Conservation (phyloP, 2,888 invertebrate genomes). For the Apamea anceps region DNA sequence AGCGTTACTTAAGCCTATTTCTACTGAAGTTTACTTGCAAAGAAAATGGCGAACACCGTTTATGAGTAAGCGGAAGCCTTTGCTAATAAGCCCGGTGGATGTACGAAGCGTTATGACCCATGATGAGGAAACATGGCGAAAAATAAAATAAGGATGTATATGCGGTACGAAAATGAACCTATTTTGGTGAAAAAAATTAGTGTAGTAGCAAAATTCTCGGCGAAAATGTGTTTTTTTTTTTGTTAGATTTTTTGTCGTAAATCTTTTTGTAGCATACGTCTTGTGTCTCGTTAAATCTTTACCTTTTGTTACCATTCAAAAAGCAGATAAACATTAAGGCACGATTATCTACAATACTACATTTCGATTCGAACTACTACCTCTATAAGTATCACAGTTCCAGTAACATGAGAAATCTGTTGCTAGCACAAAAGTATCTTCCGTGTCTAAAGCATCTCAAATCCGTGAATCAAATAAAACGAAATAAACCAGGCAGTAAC, state of each 20-base stretch:
- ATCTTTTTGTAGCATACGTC: background rate
- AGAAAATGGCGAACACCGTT: slow-evolving; percentile 77
- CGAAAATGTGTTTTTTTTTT: background rate
- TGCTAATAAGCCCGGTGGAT: slow-evolving; percentile 75
- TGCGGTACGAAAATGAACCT: slow-evolving; percentile 21
- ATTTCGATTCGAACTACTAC: background rate
- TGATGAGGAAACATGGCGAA: slow-evolving; percentile 59
- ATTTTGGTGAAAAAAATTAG: slow-evolving; percentile 42
- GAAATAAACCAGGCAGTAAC: slow-evolving; percentile 56
- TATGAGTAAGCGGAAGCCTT: slow-evolving; percentile 75
- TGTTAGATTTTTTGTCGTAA: background rate
- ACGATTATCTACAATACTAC: background rate
- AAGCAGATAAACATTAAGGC: background rate
- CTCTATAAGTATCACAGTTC: background rate
- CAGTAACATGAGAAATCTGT: slow-evolving; percentile 29
- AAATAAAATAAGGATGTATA: slow-evolving; percentile 56
- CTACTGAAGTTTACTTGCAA: slow-evolving; percentile 69
- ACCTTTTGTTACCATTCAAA: background rate
- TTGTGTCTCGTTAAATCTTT: background rate
- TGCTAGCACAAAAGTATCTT: background rate
- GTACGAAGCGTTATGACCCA: slow-evolving; percentile 67
- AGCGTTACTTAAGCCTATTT: slow-evolving; percentile 73
- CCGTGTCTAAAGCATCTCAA: slow-evolving; percentile 38
- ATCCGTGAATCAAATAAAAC: slow-evolving; percentile 46
- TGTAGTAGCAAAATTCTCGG: slow-evolving; percentile 10